Evolutionary conservation across 1,140 invertebrate species (phyloP).

Genomic region (Zaprionus ornatus): DNA sequence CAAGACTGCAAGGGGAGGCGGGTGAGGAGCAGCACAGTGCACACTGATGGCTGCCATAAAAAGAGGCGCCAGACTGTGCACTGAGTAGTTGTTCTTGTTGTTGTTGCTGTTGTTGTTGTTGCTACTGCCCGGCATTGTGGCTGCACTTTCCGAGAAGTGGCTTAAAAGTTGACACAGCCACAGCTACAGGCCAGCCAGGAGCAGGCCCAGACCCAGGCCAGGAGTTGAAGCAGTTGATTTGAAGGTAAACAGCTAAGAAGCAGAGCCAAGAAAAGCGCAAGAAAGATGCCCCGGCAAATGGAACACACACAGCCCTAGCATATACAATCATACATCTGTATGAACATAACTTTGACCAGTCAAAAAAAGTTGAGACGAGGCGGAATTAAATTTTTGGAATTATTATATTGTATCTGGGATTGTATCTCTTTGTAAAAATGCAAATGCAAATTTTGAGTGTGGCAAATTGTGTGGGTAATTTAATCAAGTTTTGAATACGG

Average conservation of each 20-base stretch:
- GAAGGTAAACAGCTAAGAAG: slow-evolving; percentile 70
- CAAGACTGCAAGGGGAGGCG: background rate
- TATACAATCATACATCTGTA: background rate
- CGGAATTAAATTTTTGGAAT: slow-evolving; percentile 1
- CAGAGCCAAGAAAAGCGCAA: slow-evolving; percentile 61
- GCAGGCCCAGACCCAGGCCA: background rate
- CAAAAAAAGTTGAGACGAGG: background rate
- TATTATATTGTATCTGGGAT: background rate
- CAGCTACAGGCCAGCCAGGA: slow-evolving; percentile 16
- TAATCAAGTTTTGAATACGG: slow-evolving; percentile 21
- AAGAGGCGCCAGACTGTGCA: slow-evolving; percentile 77
- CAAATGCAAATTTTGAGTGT: slow-evolving; percentile 12
- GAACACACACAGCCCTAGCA: background rate
- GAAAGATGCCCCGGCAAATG: background rate
- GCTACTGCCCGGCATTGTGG: slow-evolving; percentile 58
- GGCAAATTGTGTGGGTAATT: slow-evolving; percentile 33
- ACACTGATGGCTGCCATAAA: slow-evolving; percentile 67
- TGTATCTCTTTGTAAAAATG: background rate
- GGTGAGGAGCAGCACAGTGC: slow-evolving; percentile 29
- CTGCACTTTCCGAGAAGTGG: slow-evolving; percentile 64
- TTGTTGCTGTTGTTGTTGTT: slow-evolving; percentile 18
- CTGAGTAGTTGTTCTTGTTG: slow-evolving; percentile 47
- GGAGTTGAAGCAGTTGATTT: slow-evolving; percentile 67
- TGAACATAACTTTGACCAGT: slow-evolving; percentile 12
- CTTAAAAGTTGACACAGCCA: slow-evolving; percentile 75